phyloP scores from a whole-genome alignment of 2,888 invertebrate species.

The Eupithecia abbreviata region DNA sequence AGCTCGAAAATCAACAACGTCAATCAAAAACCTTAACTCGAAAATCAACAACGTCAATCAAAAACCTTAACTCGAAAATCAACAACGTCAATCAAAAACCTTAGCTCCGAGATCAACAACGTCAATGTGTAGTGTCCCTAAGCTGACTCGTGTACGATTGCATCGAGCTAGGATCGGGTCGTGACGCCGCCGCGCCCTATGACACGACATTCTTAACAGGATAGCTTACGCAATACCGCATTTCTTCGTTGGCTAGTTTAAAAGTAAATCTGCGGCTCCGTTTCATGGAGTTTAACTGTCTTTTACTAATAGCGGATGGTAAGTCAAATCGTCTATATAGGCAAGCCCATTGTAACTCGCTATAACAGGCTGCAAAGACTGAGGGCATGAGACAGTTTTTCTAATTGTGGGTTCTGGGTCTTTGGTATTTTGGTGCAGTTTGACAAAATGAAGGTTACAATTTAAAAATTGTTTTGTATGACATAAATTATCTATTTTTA shows the following conservation, averaged over 20 bases:
- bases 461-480: no score
- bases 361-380: not conserved
- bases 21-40: no score
- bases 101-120: not conserved
- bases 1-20: no score
- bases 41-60: no score
- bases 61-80: no score
- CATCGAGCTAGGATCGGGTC: constrained; percentile 56
- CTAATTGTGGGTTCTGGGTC: no score
- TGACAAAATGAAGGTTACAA: no score
- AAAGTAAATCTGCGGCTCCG: not conserved
- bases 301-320: not conserved
- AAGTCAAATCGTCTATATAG: not conserved
- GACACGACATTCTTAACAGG: constrained; percentile 46
- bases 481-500: no score
- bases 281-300: not conserved
- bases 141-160: constrained; percentile 61
- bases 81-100: no score
- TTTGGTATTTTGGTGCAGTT: no score
- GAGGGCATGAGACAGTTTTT: no score
- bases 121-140: constrained; percentile 38
- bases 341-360: not conserved
- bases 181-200: constrained; percentile 56
- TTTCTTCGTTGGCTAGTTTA: constrained; percentile 21
- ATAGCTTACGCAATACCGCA: constrained; percentile 51